phyloP scores from a whole-genome alignment of 2,113 vertebrate species.

The Gymnarchus niloticus region DNA sequence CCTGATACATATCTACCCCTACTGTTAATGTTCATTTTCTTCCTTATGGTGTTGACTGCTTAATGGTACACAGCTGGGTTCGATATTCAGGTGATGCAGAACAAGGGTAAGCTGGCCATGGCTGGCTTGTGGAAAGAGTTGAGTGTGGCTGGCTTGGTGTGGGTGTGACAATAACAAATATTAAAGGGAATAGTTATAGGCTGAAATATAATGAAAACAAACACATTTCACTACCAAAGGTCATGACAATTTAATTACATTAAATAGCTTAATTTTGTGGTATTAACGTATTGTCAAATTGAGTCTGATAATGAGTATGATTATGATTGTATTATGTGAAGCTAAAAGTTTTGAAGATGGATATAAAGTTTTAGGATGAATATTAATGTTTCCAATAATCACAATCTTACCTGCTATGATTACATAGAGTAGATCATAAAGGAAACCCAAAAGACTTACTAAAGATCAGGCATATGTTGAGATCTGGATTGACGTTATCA shows the following conservation, averaged over 20 bases:
- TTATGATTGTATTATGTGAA: not conserved
- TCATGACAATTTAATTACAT: not conserved
- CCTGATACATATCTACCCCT: not conserved
- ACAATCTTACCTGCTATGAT: not conserved
- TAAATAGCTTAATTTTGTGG: not conserved
- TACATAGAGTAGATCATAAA: not conserved
- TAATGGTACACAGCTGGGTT: too few relatives aligned
- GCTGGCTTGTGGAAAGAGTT: too few relatives aligned
- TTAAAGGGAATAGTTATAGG: not conserved
- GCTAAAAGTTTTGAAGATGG: not conserved
- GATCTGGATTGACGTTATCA: not conserved
- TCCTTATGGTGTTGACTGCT: too few relatives aligned
- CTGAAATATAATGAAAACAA: slow-evolving; percentile 1
- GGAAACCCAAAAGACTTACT: not conserved
- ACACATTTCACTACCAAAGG: not conserved
- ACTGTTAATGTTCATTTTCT: not conserved
- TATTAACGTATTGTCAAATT: not conserved
- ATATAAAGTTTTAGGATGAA: not conserved
- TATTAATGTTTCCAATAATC: not conserved
- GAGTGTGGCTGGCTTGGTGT: not conserved
- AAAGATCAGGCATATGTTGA: not conserved
- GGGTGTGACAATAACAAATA: not conserved
- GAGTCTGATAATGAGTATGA: not conserved
- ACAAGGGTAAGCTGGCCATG: too few relatives aligned
- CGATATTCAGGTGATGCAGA: too few relatives aligned